Evolutionary conservation across 2,888 invertebrate genomes (phyloP), one percentile per base, ranked within the genome.

Genomic region (Oithona nana): DNA sequence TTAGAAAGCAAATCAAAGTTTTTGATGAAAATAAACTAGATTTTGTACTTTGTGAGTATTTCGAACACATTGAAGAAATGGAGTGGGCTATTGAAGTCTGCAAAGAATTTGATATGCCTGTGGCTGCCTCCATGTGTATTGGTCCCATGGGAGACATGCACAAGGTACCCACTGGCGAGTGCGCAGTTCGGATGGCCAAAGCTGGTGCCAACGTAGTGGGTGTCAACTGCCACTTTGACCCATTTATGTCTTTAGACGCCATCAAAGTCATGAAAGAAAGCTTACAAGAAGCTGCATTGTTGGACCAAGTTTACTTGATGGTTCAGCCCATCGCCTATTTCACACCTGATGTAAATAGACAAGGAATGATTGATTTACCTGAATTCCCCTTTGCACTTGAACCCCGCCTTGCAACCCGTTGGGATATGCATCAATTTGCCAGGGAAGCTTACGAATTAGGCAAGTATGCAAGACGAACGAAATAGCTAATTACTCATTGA

Each of bases 291-390:
- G 71, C 68, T 1, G 70, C 69, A 8, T 66, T 73, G 24, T 20
- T 57, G 26, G 28, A 57, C 28, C 68, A 68, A n/a, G 68, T 68
- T 4, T 68, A 69, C 64, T 67, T 73, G 57, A 73, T 73, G 70
- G 61, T 65, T 4, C 72, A 72, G 63, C 73, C 73, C 71, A 24
- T 60, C 2, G 60, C 49, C 28, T 60, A 60, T 51, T 51, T 51
- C 48, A 60, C 60, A 51, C 60, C 60, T 39, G 60, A 60, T 22
- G 60, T 51, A 11, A 51, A 51, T 11, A 60, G 51, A 29, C 73
- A 74, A 64, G 74, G 74, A 28, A 74, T 74, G 68, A 73, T 74
- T 63, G 73, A 73, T 65, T 68, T 74, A 11, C 73, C 73, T 1
- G 74, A 74, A 65, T 74, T 74, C 63, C 74, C 74, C 13, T 74